Evolutionary conservation across 2,888 invertebrate species (phyloP), one percentile per base, ranked within the genome.

Genomic region (Orthosia incerta): DNA sequence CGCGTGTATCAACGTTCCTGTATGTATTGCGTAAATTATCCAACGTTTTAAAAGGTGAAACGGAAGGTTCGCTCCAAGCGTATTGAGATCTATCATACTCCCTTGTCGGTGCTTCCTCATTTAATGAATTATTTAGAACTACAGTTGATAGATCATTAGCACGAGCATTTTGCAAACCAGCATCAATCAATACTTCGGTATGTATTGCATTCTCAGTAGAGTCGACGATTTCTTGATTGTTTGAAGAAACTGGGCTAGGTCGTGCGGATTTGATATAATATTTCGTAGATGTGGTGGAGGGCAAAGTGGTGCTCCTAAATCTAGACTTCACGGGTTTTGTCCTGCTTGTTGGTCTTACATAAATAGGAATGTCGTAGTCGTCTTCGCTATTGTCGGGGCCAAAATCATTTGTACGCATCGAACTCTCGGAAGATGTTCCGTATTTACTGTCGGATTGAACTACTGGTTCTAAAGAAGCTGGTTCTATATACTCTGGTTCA

Each of bases 41-140:
- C 45, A 97, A 88, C 50, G 97, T 95, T 86, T 95, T 96, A 78
- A 96, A 97, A 0, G 97, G 96, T 0, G 97, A 97, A 13, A 97
- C 94, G 59, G 93, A 90, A 23, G 96, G 94, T 80, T 95, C 93
- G 55, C 94, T 94, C 86, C 93, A 95, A 67, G 70, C 77, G 67
- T 89, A 85, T 62, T 89, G 82, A 15, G 86, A 75, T 56, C 80
- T 85, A 66, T 88, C 79, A 69, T 83, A 81, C 66, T 88, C 84
- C 76, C 77, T 84, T 57, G 87, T 84, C 3, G 85, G 74, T 23
- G 77, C 82, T 66, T 89, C 87, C 72, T 88, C 85, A 51, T 70
- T 84, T n/a, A 80, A 57, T 13, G 74, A 84, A 39, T 84, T 78
- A 78, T 86, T 88, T 56, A 74, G 69, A 79, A 83, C 74, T n/a